Conservation (phyloP, 2,113 vertebrate species). For the Picathartes gymnocephalus region DNA sequence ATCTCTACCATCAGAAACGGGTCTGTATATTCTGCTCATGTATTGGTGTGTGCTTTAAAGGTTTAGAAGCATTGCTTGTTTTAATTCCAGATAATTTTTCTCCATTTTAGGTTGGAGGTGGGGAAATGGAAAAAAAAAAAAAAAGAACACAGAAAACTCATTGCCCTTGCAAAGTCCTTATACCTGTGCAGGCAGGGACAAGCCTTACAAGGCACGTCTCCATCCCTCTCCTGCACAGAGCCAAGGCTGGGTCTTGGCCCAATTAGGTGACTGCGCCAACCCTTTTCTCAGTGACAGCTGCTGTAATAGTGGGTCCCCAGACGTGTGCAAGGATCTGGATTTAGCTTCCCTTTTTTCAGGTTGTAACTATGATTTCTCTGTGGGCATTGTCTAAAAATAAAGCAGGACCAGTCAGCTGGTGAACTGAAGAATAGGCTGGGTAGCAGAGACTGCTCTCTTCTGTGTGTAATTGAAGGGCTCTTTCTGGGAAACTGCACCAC, state of each 20-base stretch:
- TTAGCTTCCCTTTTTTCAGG: neutral
- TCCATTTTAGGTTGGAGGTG: neutral
- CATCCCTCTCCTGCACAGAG: neutral
- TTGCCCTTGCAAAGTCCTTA: neutral
- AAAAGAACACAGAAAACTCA: fast-evolving
- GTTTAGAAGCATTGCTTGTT: neutral
- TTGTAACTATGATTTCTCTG: neutral
- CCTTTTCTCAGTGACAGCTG: neutral
- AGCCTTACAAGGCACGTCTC: neutral
- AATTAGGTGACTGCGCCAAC: neutral
- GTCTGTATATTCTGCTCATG: neutral
- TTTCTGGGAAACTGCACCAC: fast-evolving
- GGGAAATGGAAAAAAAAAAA: neutral
- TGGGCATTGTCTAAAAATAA: neutral
- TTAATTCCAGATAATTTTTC: neutral
- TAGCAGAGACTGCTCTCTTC: neutral
- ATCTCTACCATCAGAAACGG: fast-evolving
- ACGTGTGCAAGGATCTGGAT: neutral
- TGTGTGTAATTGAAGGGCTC: fast-evolving
- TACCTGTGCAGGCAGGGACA: neutral
- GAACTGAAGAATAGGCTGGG: neutral
- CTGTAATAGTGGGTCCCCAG: neutral
- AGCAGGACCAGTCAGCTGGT: fast-evolving
- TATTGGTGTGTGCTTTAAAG: neutral
- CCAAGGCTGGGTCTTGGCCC: neutral